Evolutionary conservation across 2,797 vertebrate species (phyloP), one percentile per base, ranked within the genome.

Genomic region (Darevskia mixta): DNA sequence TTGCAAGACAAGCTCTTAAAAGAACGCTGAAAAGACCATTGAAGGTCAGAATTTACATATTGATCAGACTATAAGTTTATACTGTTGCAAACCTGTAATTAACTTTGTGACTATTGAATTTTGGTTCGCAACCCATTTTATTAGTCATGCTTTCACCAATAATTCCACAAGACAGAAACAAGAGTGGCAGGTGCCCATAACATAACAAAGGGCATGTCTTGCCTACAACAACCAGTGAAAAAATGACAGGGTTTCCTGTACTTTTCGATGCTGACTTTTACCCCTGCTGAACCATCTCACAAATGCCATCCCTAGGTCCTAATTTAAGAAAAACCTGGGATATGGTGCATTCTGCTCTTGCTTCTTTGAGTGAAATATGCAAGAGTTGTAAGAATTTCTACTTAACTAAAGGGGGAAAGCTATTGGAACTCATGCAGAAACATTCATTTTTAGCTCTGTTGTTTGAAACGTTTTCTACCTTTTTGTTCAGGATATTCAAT

Each of bases 11-110:
- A 95, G 20, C 94, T 96, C 95, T 97, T 97, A 97, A 96, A 96
- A 96, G 93, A 94, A 96, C 94, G 92, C 94, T 96, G 94, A 95
- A 96, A 97, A 97, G 95, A 97, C 95, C 94, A 96, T 83, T 97
- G 97, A 98, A 98, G 97, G 97, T 98, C 97, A 97, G 90, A 93
- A 97, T 97, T 97, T 97, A 92, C 97, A 97, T 98, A 97, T 97
- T 97, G 97, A 98, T 98, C 96, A 95, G 94, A 95, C 95, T 96
- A 95, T 96, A 97, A 95, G 95, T 96, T 97, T 97, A 97, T 96
- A 95, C 95, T 96, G 93, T 92, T 94, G 94, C 95, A 97, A 97
- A 97, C 95, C 95, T 89, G 90, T 97, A 97, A 97, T 97, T 97
- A 97, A 97, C 96, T 97, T 97, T 97, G 96, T 89, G 89, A 92